Evolutionary conservation across 2,797 vertebrate species (phyloP), one percentile per base, ranked within the genome.

Genomic region (Champsocephalus gunnari): DNA sequence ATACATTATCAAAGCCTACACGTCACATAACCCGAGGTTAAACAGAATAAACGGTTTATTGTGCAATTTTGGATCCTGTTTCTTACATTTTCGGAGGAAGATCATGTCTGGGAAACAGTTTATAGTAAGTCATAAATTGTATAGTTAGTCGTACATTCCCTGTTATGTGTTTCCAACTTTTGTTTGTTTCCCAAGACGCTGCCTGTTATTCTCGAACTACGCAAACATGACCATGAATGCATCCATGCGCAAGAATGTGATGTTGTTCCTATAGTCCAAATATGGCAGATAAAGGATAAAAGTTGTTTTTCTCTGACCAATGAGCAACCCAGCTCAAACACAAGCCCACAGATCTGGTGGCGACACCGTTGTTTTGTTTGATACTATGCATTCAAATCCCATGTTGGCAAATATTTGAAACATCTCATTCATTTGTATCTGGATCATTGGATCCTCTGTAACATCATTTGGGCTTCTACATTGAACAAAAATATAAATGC

Each of bases 281-380:
- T 69, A 21, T 81, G 87, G 83, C 75, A 66, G 10, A 51, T 53
- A 75, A 59, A 89, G 83, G 87, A 84, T 66, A 68, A 79, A 51
- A 45, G 70, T 14, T 28, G 28, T 80, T 86, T 81, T 77, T 81
- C 72, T 88, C 72, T 9, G 19, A 80, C 77, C 67, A 69, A 48
- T 44, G 66, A 87, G 70, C 11, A 13, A 34, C 54, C 62, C 73
- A 24, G 80, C 81, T 65, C 61, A 71, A 75, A 86, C 78, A 85
- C 68, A 84, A 80, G 71, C 78, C 69, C 71, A 9, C 60, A 57
- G 67, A 83, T 81, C 66, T 76, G 64, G n/a, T 21, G 65, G 74
- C 60, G 50, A 78, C 72, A 70, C 50, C 3, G 50, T 51, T 76
- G 69, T 53, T 80, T 73, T 69, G 43, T 64, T 75, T 71, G 19